Evolutionary conservation across 2,797 vertebrate genomes (phyloP), one percentile per base, ranked within the genome.

Genomic region (Pyrocephalus nanus): DNA sequence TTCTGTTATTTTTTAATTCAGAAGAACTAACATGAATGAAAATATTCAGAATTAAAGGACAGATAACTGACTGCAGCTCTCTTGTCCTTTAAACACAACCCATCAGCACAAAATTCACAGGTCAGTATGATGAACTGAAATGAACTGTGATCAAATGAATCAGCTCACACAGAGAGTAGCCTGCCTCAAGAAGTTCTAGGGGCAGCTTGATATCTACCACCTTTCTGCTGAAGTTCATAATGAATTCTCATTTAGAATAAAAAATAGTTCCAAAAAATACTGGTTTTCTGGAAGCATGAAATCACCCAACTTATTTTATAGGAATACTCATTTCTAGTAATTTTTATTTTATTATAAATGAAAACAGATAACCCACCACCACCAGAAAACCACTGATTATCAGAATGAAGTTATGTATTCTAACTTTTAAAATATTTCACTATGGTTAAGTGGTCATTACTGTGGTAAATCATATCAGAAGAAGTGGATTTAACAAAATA

Each of bases 41-140:
- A 43, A 51, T 38, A 74, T 19, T 78, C 34, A 74, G 34, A 65
- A 95, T 84, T 15, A 78, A 94, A 76, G 11, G 10, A 4, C 29
- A 71, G 17, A 45, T 9, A 88, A 23, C 9, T 40, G 76, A 34
- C 7, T 61, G 32, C 27, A 40, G 7, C 14, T 85, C 51, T 75
- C 12, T 45, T 69, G 18, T 70, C 69, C 36, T 12, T 88, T 53
- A 89, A 77, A 82, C 7, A n/a, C 18, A 53, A 38, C 5, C 17
- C 27, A 34, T 23, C 23, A 74, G 3, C 27, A 7, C 0, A 42
- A 17, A 1, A 0, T 43, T 29, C 40, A 71, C 14, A 48, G 34
- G 48, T 30, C 84, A 69, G 16, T 40, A 40, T 34, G 42, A 50
- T 76, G 48, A 82, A 18, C 9, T 84, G 57, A 93, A 93, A 84